Base-by-base conservation (phyloP, 92 coral and sea anemone species). In the Isaurus tuberculatus region DNA sequence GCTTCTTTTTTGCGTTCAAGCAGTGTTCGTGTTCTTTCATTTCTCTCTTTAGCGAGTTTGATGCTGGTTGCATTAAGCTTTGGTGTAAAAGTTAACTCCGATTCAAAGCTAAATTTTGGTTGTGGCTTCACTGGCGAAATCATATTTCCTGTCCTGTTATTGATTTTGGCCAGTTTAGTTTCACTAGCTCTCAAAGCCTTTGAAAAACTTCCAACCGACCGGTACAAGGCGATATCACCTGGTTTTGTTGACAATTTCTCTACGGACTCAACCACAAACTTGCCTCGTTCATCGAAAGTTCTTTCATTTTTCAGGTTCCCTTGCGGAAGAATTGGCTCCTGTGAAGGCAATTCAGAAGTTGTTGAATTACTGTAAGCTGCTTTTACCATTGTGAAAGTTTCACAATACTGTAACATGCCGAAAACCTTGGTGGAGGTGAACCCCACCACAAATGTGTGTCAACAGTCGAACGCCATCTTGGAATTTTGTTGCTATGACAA, bases 331-430 rank as follows among this genome's bases (percentile, higher is more conserved):
- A 64, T n/a, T 8, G 78, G 40, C 8, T 85, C 81, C 98, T 93
- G 98, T 48, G 90, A 67, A 42, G 84, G 64, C 60, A 82, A 68
- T 51, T 91, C 93, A 83, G 88, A 70, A 27, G 86, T 63, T 27
- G 69, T 91, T 32, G 88, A 75, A 86, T 89, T 91, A 80, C 79
- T 46, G 30, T 92, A 91, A 73, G 71, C 82, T 48, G 88, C 75
- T 63, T 93, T 93, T 87, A 97, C 93, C 80, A 86, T 97, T 36
- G 84, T 90, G 87, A 88, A 94, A 5, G 96, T 91, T 79, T 97
- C 90, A 64, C 99, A 97, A 69, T 97, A 97, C 37, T 97, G 95
- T 75, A 97, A 83, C 99, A 97, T 97, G 46, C 87, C 95, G 94
- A 88, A 84, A 17, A 65, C 44, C 19, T 17, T 51, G 73, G 81